Percentiles rank a stretch among this genome's conserved stretches.
Evolutionary conservation across 2,113 vertebrate genomes (phyloP).

Genomic region (Trogon melanurus): DNA sequence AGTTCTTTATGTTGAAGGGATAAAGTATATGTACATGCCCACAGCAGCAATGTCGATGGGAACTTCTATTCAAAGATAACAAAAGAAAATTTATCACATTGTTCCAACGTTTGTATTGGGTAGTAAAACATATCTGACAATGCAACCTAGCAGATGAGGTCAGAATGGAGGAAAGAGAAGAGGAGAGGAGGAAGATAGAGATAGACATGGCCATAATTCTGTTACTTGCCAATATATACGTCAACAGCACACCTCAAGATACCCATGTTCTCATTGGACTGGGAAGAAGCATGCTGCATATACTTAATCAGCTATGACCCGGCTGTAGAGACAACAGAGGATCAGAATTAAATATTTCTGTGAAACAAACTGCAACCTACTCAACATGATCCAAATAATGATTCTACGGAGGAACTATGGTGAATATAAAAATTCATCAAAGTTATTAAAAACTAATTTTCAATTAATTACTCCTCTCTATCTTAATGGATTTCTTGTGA

Average conservation of each 20-base stretch:
- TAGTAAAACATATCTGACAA: not conserved
- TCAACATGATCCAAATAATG: not conserved
- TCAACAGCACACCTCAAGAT: not conserved
- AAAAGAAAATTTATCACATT: not conserved
- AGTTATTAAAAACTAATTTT: not conserved
- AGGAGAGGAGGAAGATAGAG: not conserved
- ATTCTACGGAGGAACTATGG: not conserved
- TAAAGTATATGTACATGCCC: not conserved
- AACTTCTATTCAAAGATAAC: not conserved
- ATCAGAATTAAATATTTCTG: not conserved
- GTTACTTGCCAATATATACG: not conserved
- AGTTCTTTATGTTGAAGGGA: not conserved
- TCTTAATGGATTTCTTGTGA: not conserved
- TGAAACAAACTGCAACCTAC: not conserved
- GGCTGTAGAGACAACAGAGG: not conserved
- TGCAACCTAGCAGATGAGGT: not conserved
- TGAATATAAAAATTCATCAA: not conserved
- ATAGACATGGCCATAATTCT: not conserved
- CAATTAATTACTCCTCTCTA: not conserved
- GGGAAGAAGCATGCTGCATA: not conserved
- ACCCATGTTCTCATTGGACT: not conserved
- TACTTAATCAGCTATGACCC: not conserved
- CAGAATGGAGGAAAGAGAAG: not conserved
- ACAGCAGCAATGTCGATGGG: not conserved
- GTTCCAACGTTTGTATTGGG: not conserved